A percentile compares a stretch with the other conserved stretches of the same genome.
phyloP scores from a whole-genome alignment of 2,113 vertebrate genomes.

The Trogon melanurus region DNA sequence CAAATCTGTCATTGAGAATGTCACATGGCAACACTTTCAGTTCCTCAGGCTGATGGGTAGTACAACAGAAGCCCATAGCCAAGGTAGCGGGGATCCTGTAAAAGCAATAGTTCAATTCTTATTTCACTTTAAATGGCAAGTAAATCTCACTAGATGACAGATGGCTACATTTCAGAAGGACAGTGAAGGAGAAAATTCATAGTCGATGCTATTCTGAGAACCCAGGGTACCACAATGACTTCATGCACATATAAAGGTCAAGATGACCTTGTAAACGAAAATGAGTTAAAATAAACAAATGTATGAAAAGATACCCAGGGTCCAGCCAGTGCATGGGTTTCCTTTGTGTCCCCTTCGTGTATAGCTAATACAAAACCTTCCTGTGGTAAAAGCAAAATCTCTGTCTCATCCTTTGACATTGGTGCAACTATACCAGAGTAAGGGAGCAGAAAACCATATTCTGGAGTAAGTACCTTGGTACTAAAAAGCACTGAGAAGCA shows the following conservation, averaged over 20 bases:
- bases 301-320: not conserved
- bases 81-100: not conserved
- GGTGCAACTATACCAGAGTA: not conserved
- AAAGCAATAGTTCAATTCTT: not conserved
- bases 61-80: fast-evolving
- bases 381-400: not conserved
- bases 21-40: not conserved
- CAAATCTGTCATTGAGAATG: not conserved
- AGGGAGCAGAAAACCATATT: not conserved
- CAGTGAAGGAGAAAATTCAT: not conserved
- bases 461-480: not conserved
- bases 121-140: not conserved
- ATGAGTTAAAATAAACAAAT: not conserved
- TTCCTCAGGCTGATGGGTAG: not conserved
- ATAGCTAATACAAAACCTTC: not conserved
- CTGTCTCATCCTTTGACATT: not conserved
- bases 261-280: not conserved
- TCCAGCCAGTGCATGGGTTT: not conserved
- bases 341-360: not conserved
- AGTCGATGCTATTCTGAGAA: not conserved
- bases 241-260: not conserved
- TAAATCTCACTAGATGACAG: not conserved
- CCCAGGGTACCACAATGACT: not conserved
- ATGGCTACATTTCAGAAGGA: not conserved
- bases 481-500: not conserved